Percentiles rank a stretch among this genome's conserved stretches.
These are phyloP conservation scores for Thalassarche chlororhynchos DNA, from an alignment of 2,113 vertebrate genomes.

Conservation along the genomic window DNA sequence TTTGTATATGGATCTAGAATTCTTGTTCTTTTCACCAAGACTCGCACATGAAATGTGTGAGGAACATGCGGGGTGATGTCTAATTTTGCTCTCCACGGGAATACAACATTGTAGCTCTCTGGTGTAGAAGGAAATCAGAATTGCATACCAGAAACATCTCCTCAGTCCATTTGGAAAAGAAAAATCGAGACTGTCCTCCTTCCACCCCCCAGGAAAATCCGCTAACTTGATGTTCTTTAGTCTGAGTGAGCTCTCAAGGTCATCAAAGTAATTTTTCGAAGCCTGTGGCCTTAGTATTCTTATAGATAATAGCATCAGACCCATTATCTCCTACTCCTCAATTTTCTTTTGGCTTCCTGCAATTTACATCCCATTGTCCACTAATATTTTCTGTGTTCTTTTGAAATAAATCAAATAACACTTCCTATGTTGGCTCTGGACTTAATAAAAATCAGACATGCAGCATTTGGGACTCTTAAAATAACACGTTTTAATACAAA, in stretches of 20 bases:
- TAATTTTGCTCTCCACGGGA: not conserved
- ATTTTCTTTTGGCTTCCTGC: slow-evolving; percentile 72
- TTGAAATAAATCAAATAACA: slow-evolving; percentile 55
- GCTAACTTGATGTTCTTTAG: not conserved
- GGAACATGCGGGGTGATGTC: not conserved
- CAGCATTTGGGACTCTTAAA: slow-evolving; percentile 55
- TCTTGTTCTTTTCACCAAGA: not conserved
- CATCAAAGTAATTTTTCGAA: slow-evolving; percentile 36
- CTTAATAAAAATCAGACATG: slow-evolving; percentile 61
- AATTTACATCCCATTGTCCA: slow-evolving; percentile 67
- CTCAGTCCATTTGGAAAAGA: not conserved
- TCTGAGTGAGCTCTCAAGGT: slow-evolving; percentile 44
- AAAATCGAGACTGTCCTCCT: not conserved
- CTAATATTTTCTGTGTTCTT: slow-evolving; percentile 62
- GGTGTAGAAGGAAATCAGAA: not conserved
- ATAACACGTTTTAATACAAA: slow-evolving; percentile 56
- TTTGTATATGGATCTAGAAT: not conserved
- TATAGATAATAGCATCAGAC: slow-evolving; percentile 38
- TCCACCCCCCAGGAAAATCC: not conserved
- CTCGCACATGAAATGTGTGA: not conserved
- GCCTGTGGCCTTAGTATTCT: slow-evolving; percentile 23
- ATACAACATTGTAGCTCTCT: not conserved
- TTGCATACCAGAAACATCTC: not conserved
- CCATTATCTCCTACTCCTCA: slow-evolving; percentile 60
- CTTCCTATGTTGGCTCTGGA: slow-evolving; percentile 30